Percentiles rank a stretch among this genome's conserved stretches.
Conservation (phyloP, 2,888 invertebrate species). For the Aphrophora alni region DNA sequence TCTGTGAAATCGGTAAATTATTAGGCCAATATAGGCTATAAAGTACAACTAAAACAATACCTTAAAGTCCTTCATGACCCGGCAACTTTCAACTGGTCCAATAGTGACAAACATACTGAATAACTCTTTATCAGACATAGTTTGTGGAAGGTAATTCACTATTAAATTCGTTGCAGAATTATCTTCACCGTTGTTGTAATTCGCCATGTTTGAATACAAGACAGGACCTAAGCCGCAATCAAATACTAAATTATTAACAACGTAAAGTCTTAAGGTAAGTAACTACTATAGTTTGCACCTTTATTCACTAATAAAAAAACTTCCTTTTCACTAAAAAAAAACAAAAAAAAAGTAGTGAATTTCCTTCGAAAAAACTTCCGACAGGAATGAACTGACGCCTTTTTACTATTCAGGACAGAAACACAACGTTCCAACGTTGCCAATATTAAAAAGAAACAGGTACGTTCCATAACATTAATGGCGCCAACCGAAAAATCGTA, state of each 20-base stretch:
- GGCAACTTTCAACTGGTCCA: conserved; percentile 87
- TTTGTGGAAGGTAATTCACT: conserved; percentile 94
- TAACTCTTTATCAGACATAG: conserved; percentile 89
- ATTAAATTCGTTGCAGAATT: conserved; percentile 74
- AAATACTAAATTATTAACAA: neutral
- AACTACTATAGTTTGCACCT: neutral
- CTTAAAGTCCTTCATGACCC: conserved; percentile 91
- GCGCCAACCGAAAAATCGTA: too few relatives aligned
- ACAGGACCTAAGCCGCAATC: neutral
- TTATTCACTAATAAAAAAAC: neutral
- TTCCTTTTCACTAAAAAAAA: neutral
- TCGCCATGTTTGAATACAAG: conserved; percentile 10
- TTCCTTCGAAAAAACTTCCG: neutral
- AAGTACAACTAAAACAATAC: conserved; percentile 58
- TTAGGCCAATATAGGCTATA: neutral
- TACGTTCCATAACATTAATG: neutral
- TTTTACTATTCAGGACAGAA: neutral
- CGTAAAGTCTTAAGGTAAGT: neutral
- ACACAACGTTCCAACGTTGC: neutral
- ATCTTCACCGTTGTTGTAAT: neutral
- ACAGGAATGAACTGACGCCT: neutral
- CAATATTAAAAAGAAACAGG: neutral
- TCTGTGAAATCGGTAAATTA: too few relatives aligned
- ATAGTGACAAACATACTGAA: conserved; percentile 87
- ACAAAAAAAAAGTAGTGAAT: neutral